Base-by-base conservation (phyloP, 2,113 vertebrate species). In the Sarotherodon lohbergeri region DNA sequence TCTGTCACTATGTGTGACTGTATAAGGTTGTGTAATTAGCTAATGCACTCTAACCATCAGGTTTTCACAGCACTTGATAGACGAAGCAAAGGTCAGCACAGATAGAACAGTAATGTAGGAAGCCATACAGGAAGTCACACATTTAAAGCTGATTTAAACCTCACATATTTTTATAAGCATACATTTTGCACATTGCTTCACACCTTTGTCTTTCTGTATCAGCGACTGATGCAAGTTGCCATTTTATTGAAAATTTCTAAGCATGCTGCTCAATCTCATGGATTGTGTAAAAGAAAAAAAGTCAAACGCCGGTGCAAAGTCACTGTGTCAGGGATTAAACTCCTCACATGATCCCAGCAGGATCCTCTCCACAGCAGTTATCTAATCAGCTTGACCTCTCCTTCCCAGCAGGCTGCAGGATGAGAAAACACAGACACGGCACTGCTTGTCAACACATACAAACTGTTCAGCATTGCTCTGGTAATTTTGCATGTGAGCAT, bases 351-450 rank as follows among this genome's bases (percentile, higher is more conserved):
- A 92, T 84, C 80, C 50, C 86, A 81, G 83, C 84, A 88, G 92
- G 86, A 90, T 92, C 56, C 83, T 84, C 34, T 84, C 85, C 91
- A 89, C 86, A 88, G 24, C 86, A 86, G 55, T 92, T 95, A 95
- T 96, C 95, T 96, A 95, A 95, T 96, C 95, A 94, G 85, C n/a
- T 36, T 84, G 93, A 93, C 89, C 91, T 88, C 89, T 82, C 82
- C 57, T 85, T 90, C 88, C 68, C 91, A 80, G 87, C 89, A 57
- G 86, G 84, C 80, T 48, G 61, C 55, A 29, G 81, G 48, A 82
- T 93, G 94, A 96, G 91, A 94, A 95, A 92, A 91, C 82, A 88
- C 93, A 95, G 93, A 89, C 81, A 27, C 83, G 27, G 68, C 81
- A 22, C 88, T 39, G 90, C 50, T 83, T 76, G 86, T 87, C 81